These are phyloP conservation scores for Pandemis cinnamomeana DNA, from an alignment of 2,888 invertebrate genomes.

Conservation along the genomic window DNA sequence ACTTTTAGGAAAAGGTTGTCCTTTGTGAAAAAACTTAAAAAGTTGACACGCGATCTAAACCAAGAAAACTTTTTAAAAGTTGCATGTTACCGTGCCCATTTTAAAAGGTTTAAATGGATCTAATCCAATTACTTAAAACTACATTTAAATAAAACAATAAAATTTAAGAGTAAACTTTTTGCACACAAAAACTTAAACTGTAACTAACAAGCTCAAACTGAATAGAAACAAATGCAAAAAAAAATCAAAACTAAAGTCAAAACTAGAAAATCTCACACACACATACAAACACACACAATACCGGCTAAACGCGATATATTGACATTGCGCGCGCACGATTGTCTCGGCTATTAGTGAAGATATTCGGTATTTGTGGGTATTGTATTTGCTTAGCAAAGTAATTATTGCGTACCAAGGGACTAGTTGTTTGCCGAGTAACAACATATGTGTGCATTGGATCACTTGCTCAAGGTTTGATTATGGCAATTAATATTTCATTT, in stretches of 20 bases:
- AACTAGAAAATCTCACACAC: slow-evolving; percentile 10
- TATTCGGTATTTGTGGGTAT: slow-evolving; percentile 37
- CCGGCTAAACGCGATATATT: slow-evolving; percentile 20
- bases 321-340: slow-evolving; percentile 29
- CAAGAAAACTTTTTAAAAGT: neutral
- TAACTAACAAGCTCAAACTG: neutral
- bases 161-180: neutral
- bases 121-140: neutral
- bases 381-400: slow-evolving; percentile 36
- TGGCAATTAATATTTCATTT: slow-evolving; percentile 6
- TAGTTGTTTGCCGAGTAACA: slow-evolving; percentile 37
- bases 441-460: slow-evolving; percentile 38
- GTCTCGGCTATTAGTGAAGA: slow-evolving; percentile 37
- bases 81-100: no score
- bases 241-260: neutral
- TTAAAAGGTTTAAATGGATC: no score
- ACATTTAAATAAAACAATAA: neutral
- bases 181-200: neutral
- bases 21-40: neutral
- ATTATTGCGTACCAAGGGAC: slow-evolving; percentile 40
- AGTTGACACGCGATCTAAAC: no score
- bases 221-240: neutral
- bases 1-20: neutral
- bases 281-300: neutral
- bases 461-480: slow-evolving; percentile 27